These are phyloP conservation scores for Cephalotes varians DNA, from an alignment of 2,888 invertebrate species.

Conservation along the genomic window DNA sequence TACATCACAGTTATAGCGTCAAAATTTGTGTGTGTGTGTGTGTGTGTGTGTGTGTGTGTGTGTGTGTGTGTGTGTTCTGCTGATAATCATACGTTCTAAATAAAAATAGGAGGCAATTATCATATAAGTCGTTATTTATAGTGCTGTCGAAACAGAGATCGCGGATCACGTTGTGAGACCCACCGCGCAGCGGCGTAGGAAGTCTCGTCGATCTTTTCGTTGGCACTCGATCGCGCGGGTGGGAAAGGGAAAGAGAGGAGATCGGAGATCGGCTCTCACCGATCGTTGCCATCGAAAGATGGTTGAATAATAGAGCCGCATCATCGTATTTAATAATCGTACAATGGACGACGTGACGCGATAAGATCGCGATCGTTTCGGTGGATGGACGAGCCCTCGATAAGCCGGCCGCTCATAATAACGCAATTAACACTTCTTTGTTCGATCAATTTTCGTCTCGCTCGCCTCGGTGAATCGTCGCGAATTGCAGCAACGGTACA, in stretches of 20 bases:
- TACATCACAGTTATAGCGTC: not conserved
- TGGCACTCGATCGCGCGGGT: conserved; percentile 56
- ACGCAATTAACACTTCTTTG: conserved; percentile 85
- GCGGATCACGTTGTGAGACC: conserved; percentile 61
- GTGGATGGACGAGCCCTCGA: conserved; percentile 60
- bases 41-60: not conserved
- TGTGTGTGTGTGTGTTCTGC: not conserved
- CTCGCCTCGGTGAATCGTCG: conserved; percentile 60
- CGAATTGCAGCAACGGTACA: conserved; percentile 33
- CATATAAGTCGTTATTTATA: conserved; percentile 50
- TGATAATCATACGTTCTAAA: conserved; percentile 8
- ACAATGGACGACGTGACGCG: conserved; percentile 79
- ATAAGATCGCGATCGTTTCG: conserved; percentile 79
- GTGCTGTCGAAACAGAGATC: conserved; percentile 57
- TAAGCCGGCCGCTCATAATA: conserved; percentile 77
- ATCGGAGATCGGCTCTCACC: conserved; percentile 60
- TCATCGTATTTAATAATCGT: conserved; percentile 85
- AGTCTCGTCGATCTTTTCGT: conserved; percentile 68
- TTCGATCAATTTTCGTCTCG: conserved; percentile 71
- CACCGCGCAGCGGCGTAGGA: conserved; percentile 65
- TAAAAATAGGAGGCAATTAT: conserved; percentile 49
- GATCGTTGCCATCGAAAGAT: conserved; percentile 70
- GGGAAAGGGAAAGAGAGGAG: conserved; percentile 31
- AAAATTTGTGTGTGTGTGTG: not conserved
- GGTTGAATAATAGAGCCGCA: conserved; percentile 82